Evolutionary conservation across 2,888 invertebrate species (phyloP), one percentile per base, ranked within the genome.

Genomic region (Merodon equestris): DNA sequence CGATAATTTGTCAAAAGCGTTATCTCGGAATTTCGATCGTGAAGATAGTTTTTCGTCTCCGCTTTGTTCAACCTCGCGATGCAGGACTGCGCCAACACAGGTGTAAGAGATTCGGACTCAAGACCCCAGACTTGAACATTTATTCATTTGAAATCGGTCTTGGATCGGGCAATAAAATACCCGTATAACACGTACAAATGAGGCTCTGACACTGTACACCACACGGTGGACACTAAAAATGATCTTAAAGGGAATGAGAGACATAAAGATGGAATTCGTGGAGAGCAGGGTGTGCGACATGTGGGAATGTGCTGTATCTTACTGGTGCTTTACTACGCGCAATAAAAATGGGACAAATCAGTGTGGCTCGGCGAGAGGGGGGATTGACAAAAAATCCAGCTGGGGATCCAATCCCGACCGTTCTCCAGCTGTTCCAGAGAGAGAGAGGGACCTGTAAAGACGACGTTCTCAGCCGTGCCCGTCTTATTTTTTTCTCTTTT

Each of bases 161-260:
- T 38, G 68, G 68, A 79, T 64, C 79, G 60, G 58, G 74, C 68
- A 58, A 79, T 79, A 79, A 79, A 79, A 79, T 79, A 79, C 74
- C 79, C 79, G 79, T 79, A 79, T 79, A 79, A 79, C 79, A 79
- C 74, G 79, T 79, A 74, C 79, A 79, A 73, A 79, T 74, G 58
- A 64, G 79, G 45, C 68, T 51, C 68, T 63, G 74, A 70, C 73
- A 63, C 61, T 34, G 64, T 57, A 57, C 72, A 73, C 63, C 48
- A 50, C 42, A 54, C 61, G 38, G 58, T 71, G 56, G 60, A 45
- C 27, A 27, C 27, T 27, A 27, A 27, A 27, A 27, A 27, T 27
- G 27, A 27, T 27, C 27, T 27, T 27, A 27, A 27, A 27, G 27
- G 27, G 27, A 27, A 27, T n/a, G 27, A 27, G 27, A 7, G 27